Evolutionary conservation across 2,888 invertebrate genomes (phyloP), one percentile per base, ranked within the genome.

Genomic region (Diaperis boleti): DNA sequence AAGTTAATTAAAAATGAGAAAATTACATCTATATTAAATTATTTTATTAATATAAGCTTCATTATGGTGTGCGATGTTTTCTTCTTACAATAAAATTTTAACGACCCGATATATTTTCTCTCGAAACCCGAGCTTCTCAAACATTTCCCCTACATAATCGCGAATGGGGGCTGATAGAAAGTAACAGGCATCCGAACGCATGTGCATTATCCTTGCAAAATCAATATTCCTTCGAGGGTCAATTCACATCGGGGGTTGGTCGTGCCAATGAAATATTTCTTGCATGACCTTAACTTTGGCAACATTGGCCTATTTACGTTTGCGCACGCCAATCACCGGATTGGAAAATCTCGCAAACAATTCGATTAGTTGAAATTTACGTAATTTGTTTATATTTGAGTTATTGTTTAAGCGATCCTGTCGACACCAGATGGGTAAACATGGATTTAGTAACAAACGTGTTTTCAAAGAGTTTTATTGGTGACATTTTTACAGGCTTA

Each of bases 391-490:
- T 45, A 45, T 22, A 26, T 39, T 52, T 39, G 37, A 52, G 13
- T 50, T 50, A 35, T 29, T 22, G 45, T 45, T 50, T 33, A 33
- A 52, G 3, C 20, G 35, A 14, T 11, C 18, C 17, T 8, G 35
- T 50, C 35, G n/a, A n/a, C n/a, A n/a, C n/a, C n/a, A n/a, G n/a
- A n/a, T n/a, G n/a, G n/a, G n/a, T n/a, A n/a, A n/a, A n/a, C n/a
- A n/a, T n/a, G n/a, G n/a, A n/a, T n/a, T n/a, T n/a, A n/a, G n/a
- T 14, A 31, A 55, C 3, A 39, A 56, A 41, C 18, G n/a, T 56
- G 14, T 22, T 57, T 44, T 57, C 41, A 59, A 63, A 63, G 63
- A 63, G 37, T 63, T 62, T 63, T 63, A 63, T 63, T 59, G 45
- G 31, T 59, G 41, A 49, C 56, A 49, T 59, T 62, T 62, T 57